Evolutionary conservation across 2,113 vertebrate species (phyloP).

Genomic region (Emydocephalus ijimae): DNA sequence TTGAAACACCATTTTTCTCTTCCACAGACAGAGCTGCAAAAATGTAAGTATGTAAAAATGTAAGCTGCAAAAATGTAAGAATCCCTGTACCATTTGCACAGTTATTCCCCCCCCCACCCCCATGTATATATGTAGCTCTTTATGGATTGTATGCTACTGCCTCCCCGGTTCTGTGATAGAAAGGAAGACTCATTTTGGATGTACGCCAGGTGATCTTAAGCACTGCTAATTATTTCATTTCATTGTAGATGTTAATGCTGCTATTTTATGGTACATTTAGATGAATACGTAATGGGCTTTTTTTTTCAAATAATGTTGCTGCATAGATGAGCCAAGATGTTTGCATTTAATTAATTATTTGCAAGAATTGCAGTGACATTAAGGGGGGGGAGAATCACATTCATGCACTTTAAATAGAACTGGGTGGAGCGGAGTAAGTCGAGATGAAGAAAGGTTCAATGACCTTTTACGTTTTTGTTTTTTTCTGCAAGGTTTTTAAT

Average conservation of each 20-base stretch:
- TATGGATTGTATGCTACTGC: conserved; percentile 50
- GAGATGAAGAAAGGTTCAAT: neutral
- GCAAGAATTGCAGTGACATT: conserved; percentile 53
- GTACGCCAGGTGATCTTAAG: conserved; percentile 60
- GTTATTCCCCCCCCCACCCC: neutral
- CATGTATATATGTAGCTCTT: neutral
- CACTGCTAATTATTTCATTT: conserved; percentile 60
- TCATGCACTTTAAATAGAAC: conserved; percentile 76
- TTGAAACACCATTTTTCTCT: neutral
- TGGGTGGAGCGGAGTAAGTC: conserved; percentile 12
- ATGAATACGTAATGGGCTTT: conserved; percentile 43
- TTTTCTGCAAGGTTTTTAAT: conserved; percentile 13
- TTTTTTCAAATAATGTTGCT: conserved; percentile 64
- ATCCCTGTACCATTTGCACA: neutral
- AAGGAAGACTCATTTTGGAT: conserved; percentile 50
- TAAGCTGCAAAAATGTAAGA: neutral
- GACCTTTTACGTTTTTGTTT: conserved; percentile 27
- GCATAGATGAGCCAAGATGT: conserved; percentile 70
- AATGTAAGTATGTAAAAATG: neutral
- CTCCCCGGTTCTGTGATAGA: conserved; percentile 67
- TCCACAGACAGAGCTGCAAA: neutral
- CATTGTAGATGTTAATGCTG: conserved; percentile 70
- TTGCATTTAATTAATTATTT: conserved; percentile 58
- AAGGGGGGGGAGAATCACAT: conserved; percentile 51
- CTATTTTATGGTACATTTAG: conserved; percentile 63